Conservation (phyloP, 2,888 invertebrate species). For the Plebejus melissa region DNA sequence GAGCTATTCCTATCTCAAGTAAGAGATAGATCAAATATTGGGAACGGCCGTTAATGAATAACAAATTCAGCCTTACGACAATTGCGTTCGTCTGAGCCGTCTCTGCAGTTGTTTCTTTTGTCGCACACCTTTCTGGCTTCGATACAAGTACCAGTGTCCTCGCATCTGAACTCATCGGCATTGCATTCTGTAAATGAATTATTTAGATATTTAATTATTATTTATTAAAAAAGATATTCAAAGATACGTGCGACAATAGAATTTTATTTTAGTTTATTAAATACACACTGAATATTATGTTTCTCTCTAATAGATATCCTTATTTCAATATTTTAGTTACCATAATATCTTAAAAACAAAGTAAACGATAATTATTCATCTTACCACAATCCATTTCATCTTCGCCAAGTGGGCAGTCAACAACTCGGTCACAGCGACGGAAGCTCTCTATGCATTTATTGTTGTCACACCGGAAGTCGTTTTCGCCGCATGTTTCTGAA, state of each 20-base stretch:
- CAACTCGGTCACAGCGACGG: slow-evolving; percentile 78
- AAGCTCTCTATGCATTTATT: slow-evolving; percentile 76
- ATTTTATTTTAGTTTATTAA: background rate
- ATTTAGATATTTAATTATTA: background rate
- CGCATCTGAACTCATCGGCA: slow-evolving; percentile 79
- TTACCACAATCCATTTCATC: slow-evolving; percentile 82
- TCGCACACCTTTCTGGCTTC: slow-evolving; percentile 78
- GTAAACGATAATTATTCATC: slow-evolving; percentile 30
- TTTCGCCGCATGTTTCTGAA: slow-evolving; percentile 60
- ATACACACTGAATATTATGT: background rate
- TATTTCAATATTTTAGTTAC: no score
- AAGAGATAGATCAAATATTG: no score
- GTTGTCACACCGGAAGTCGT: slow-evolving; percentile 76
- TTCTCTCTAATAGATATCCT: background rate
- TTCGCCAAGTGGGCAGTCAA: slow-evolving; percentile 79
- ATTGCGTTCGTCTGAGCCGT: slow-evolving; percentile 81
- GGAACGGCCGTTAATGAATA: background rate
- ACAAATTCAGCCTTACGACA: slow-evolving; percentile 60
- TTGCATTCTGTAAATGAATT: slow-evolving; percentile 48
- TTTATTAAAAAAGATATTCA: background rate
- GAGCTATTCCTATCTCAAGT: no score
- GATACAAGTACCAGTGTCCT: slow-evolving; percentile 81
- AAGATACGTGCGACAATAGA: background rate
- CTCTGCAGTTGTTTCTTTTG: slow-evolving; percentile 69
- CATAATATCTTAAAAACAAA: background rate